Percentiles rank a stretch among this genome's conserved stretches.
Evolutionary conservation across 2,888 invertebrate genomes (phyloP).

Genomic region (Tribolium freemani): DNA sequence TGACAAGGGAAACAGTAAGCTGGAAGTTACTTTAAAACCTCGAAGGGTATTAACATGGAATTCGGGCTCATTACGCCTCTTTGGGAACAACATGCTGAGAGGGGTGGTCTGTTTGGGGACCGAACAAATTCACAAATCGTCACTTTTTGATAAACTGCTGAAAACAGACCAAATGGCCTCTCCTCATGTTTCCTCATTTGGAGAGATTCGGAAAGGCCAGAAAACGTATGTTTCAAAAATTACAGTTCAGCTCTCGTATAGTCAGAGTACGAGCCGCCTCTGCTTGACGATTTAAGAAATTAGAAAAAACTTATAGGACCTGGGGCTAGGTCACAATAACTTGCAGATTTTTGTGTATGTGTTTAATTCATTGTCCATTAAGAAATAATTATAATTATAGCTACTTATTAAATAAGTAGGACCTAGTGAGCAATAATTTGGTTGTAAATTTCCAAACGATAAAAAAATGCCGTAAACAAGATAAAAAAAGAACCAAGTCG

Average conservation of each 20-base stretch:
- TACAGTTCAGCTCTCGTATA: too few species aligned
- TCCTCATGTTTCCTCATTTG: too few species aligned
- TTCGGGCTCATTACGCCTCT: slow-evolving; percentile 57
- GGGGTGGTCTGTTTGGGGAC: slow-evolving; percentile 62
- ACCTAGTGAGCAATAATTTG: not conserved
- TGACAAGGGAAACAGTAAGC: slow-evolving; percentile 46
- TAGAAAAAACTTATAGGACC: too few species aligned
- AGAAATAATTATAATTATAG: not conserved
- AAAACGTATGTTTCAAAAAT: too few species aligned
- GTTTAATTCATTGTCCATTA: not conserved
- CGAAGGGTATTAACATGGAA: slow-evolving; percentile 44
- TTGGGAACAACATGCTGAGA: slow-evolving; percentile 58
- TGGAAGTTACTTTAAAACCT: slow-evolving; percentile 45
- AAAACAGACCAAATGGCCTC: not conserved
- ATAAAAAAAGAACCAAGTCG: not conserved
- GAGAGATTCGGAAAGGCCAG: too few species aligned
- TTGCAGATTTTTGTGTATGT: too few species aligned
- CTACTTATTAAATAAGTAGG: not conserved
- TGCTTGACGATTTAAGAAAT: too few species aligned
- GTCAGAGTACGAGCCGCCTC: not conserved
- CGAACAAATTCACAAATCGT: not conserved
- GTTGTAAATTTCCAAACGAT: not conserved
- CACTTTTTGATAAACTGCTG: not conserved
- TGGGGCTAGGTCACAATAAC: too few species aligned
- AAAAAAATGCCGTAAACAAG: not conserved